phyloP scores from a whole-genome alignment of 2,888 invertebrate genomes.

The Acronicta leporina region DNA sequence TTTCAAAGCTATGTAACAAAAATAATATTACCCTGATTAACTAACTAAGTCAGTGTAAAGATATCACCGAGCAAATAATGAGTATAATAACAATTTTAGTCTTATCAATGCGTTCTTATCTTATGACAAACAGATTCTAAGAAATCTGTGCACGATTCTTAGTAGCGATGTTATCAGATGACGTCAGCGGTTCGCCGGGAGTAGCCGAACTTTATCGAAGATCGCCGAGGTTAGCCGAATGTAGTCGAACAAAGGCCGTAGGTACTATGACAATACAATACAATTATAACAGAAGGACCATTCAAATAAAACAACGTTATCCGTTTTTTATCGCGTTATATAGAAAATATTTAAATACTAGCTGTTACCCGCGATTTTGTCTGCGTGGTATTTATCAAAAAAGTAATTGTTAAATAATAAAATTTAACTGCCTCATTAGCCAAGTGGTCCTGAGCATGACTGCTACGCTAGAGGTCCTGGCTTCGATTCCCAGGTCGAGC shows the following conservation, averaged over 20 bases:
- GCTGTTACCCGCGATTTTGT: too few relatives aligned
- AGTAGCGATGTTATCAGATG: slow-evolving; percentile 38
- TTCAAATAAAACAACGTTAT: neutral
- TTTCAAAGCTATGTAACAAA: neutral
- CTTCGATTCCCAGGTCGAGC: too few relatives aligned
- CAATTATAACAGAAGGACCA: slow-evolving; percentile 21
- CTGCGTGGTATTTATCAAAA: too few relatives aligned
- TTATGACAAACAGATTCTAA: slow-evolving; percentile 34
- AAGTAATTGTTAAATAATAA: too few relatives aligned
- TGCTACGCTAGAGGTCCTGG: too few relatives aligned
- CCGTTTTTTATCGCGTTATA: too few relatives aligned
- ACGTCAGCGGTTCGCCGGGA: slow-evolving; percentile 39
- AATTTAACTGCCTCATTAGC: too few relatives aligned
- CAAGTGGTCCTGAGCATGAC: too few relatives aligned
- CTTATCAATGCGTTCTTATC: slow-evolving; percentile 35
- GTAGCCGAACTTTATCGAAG: slow-evolving; percentile 39
- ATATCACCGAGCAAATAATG: slow-evolving; percentile 1
- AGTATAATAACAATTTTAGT: slow-evolving; percentile 25
- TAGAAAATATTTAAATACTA: too few relatives aligned
- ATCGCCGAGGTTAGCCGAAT: slow-evolving; percentile 31
- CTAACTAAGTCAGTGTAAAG: too few relatives aligned
- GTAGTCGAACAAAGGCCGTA: slow-evolving; percentile 47
- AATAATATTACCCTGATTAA: neutral
- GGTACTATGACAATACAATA: slow-evolving; percentile 30
- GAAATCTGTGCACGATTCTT: slow-evolving; percentile 51